Evolutionary conservation across 1,140 invertebrate genomes (phyloP).

Genomic region (Nylanderia fulva): DNA sequence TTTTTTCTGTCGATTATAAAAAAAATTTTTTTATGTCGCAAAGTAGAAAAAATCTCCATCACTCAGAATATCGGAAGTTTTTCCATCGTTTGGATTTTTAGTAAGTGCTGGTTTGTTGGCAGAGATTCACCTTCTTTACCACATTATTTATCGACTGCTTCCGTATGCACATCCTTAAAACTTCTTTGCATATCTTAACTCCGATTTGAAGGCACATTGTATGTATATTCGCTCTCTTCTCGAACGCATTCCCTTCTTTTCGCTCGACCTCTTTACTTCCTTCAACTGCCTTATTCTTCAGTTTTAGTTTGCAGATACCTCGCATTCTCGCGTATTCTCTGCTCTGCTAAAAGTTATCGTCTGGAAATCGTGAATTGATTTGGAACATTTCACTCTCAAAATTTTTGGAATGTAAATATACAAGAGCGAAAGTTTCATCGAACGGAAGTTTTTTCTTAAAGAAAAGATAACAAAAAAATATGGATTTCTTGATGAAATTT

Average conservation of each 20-base stretch:
- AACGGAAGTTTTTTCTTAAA: background rate
- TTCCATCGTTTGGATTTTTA: conserved; percentile 26
- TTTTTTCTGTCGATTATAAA: background rate
- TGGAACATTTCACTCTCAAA: conserved; percentile 31
- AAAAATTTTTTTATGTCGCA: conserved; percentile 5
- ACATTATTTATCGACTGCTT: conserved; percentile 55
- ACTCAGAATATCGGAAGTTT: conserved; percentile 18
- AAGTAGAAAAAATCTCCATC: conserved; percentile 11
- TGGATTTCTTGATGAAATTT: background rate
- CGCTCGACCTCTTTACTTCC: conserved; percentile 22
- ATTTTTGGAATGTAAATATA: conserved; percentile 38
- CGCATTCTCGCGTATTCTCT: background rate
- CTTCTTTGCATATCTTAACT: conserved; percentile 62
- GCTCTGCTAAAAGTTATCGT: conserved; percentile 42
- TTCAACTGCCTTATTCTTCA: conserved; percentile 32
- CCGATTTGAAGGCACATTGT: conserved; percentile 45
- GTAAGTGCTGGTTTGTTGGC: background rate
- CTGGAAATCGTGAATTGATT: conserved; percentile 63
- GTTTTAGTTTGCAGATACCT: conserved; percentile 44
- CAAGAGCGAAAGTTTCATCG: background rate
- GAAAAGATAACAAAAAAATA: background rate
- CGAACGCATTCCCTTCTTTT: conserved; percentile 22
- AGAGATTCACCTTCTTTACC: conserved; percentile 15
- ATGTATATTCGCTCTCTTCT: conserved; percentile 26
- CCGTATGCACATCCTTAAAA: conserved; percentile 46